Base-by-base conservation (phyloP, 2,888 invertebrate species). In the Julus scandinavius region DNA sequence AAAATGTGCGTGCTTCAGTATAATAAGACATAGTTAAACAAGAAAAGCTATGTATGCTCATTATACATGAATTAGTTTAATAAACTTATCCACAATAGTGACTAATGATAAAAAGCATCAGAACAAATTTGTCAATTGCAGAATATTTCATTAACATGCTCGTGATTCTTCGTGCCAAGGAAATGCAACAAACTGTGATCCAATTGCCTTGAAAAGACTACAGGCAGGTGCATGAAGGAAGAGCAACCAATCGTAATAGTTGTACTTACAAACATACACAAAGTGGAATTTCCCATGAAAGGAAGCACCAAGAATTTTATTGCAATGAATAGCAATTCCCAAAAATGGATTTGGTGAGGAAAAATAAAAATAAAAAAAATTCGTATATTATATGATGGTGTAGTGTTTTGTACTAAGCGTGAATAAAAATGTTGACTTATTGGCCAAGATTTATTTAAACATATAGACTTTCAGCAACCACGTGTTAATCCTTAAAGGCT, bases 221-320 rank as follows among this genome's bases (percentile, higher is more conserved):
- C 54, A 54, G 17, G 54, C 17, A 17, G 54, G 54, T 54, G 54
- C 54, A 54, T 15, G 13, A 50, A 54, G 11, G 54, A 54, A 38
- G 86, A 29, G 49, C 40, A 87, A 89, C 88, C 72, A 72, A 41
- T 58, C n/a, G 63, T 58, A 40, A 87, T 11, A 85, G 49, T 20
- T 58, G 45, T 54, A 58, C 72, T 83, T 83, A 83, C 84, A 83
- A 40, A 83, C 84, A 54, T 15, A 54, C 54, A 54, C 54, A 54
- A 11, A 54, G 54, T 54, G 58, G 41, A 29, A 29, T 45, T 29
- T 49, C 83, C 83, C 50, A 87, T 45, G 29, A 87, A 87, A 87
- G 38, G 40, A 80, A 63, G 87, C 45, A 50, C 58, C 49, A 41
- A 87, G 88, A 87, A 63, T 54, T 29, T 29, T 29, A 29, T 29